Evolutionary conservation across 2,113 vertebrate genomes (phyloP).

Genomic region (Vombatus ursinus): DNA sequence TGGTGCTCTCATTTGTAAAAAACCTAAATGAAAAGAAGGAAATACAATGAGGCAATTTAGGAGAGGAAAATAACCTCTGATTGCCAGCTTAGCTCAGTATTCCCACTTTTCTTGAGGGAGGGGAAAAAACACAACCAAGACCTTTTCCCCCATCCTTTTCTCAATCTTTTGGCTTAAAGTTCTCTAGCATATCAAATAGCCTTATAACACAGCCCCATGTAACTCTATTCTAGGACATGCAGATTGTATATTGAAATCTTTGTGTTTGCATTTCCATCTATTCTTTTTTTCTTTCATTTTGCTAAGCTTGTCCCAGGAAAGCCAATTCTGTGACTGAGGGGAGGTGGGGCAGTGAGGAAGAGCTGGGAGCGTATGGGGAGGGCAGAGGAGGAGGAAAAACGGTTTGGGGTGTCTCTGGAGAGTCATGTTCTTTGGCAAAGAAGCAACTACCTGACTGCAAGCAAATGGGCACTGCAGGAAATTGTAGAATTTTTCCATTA

Average conservation of each 20-base stretch:
- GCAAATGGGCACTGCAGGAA: background rate
- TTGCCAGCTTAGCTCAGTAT: constrained; percentile 62
- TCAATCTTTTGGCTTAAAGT: constrained; percentile 21
- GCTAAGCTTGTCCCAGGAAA: constrained; percentile 29
- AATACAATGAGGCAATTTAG: constrained; percentile 63
- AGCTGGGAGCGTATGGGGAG: too few species aligned
- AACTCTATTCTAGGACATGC: background rate
- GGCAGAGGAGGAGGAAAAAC: background rate
- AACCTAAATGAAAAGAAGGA: constrained; percentile 73
- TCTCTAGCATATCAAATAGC: constrained; percentile 2
- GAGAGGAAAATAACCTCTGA: constrained; percentile 62
- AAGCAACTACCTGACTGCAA: background rate
- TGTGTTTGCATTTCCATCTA: background rate
- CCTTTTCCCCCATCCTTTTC: background rate
- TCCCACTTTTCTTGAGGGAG: constrained; percentile 40
- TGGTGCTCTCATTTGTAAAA: constrained; percentile 72
- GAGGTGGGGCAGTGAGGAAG: background rate
- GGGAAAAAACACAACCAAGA: background rate
- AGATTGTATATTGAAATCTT: background rate
- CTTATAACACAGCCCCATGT: background rate
- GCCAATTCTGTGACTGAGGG: background rate
- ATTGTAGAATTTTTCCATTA: background rate
- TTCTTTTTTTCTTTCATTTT: background rate
- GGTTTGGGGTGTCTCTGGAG: background rate
- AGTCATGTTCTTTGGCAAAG: background rate